Base-by-base conservation (phyloP, 1,140 invertebrate species). In the Drosophila miranda region DNA sequence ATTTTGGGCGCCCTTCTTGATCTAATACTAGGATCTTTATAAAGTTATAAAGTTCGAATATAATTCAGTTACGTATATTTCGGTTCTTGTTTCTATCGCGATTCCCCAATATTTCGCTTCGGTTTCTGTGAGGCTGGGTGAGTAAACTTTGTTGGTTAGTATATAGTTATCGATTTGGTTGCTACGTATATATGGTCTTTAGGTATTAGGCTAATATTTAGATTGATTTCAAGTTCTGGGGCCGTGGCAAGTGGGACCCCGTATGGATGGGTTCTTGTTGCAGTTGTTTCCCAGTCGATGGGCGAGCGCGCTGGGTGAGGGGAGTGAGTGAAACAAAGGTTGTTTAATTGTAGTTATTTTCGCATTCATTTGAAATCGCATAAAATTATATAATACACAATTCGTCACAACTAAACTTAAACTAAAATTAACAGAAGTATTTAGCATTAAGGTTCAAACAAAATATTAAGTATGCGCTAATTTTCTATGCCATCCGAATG, bases 381-480 rank as follows among this genome's bases (percentile, higher is more conserved):
- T 81, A 78, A 87, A 81, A 88, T 86, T 71, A 86, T 86, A 87
- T 87, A 82, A 82, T 86, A 86, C 83, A 86, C 82, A 86, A 86
- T 72, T 82, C 53, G 81, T 86, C 81, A 86, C 81, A 86, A 78
- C 80, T 84, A 76, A 84, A 84, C 82, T 86, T 78, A 86, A 75
- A 81, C 69, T 86, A 81, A 74, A 84, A 81, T 81, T 87, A 87
- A 81, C 81, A 86, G 58, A 81, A 77, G 41, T 64, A 14, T 69
- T 75, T 61, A 66, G 53, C 49, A 62, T 64, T 63, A 55, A 44
- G 30, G 61, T 34, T 61, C 49, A 83, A 82, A 78, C 75, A 75
- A 83, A 80, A 78, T 75, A 78, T 55, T 26, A 48, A 46, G 51
- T 64, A 49, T 42, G 41, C 14, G n/a, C 62, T 68, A 72, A 61